Evolutionary conservation across 2,113 vertebrate species (phyloP).

Genomic region (Haemorhous mexicanus): DNA sequence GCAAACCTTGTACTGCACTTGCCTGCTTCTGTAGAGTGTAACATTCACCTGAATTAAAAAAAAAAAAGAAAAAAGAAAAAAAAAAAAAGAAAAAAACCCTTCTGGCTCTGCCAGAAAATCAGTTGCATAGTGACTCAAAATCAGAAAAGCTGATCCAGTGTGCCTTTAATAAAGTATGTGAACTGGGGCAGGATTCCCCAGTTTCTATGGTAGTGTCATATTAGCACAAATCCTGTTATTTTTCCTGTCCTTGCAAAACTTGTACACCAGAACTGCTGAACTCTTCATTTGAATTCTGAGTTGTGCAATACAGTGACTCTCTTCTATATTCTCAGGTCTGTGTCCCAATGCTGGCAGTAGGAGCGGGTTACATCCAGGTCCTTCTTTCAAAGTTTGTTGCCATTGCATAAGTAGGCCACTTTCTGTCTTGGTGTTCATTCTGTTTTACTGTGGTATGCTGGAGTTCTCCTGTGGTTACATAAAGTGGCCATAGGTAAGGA

Average conservation of each 20-base stretch:
- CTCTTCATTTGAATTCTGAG: neutral
- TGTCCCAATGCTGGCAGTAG: neutral
- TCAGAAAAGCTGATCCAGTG: neutral
- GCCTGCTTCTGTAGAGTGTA: neutral
- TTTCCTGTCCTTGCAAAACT: neutral
- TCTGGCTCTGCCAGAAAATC: neutral
- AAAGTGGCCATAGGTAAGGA: neutral
- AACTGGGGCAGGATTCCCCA: neutral
- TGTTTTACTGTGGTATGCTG: neutral
- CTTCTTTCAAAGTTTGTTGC: neutral
- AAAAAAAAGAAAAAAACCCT: neutral
- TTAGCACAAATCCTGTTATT: neutral
- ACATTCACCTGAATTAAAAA: neutral
- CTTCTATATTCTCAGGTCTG: neutral
- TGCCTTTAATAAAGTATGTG: neutral
- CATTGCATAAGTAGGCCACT: neutral
- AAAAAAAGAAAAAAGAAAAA: neutral
- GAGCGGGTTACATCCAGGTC: neutral
- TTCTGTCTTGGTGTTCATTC: neutral
- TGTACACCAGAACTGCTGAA: neutral
- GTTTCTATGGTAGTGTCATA: neutral
- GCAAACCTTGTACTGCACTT: neutral
- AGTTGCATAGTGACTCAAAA: neutral
- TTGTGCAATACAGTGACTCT: neutral
- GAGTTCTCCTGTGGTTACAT: neutral